These are phyloP conservation scores for Dichetophora obliterata DNA, from an alignment of 2,888 invertebrate species.

Conservation along the genomic window DNA sequence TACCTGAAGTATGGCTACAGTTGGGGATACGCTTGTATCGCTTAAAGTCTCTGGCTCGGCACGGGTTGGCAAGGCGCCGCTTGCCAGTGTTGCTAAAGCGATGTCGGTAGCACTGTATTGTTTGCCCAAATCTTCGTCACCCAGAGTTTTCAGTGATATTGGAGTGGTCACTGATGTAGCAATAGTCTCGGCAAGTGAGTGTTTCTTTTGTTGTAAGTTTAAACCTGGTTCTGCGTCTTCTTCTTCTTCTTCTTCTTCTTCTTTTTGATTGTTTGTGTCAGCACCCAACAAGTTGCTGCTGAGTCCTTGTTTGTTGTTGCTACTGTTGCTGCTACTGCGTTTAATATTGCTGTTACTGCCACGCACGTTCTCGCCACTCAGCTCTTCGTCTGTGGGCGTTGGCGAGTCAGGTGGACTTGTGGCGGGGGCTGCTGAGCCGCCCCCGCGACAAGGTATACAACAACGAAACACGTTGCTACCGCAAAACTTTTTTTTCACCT, in stretches of 20 bases:
- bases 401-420: conserved; percentile 72
- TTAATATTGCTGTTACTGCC: conserved; percentile 32
- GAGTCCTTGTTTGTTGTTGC: background rate
- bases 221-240: conserved; percentile 39
- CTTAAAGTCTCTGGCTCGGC: conserved; percentile 64
- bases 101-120: conserved; percentile 61
- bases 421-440: conserved; percentile 78
- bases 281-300: conserved; percentile 26
- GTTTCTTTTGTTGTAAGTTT: conserved; percentile 54
- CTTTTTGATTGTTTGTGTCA: background rate
- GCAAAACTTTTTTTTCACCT: conserved; percentile 67
- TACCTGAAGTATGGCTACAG: conserved; percentile 57
- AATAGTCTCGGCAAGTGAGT: conserved; percentile 63
- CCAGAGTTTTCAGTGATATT: conserved; percentile 62
- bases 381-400: conserved; percentile 60
- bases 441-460: conserved; percentile 87
- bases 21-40: conserved; percentile 64
- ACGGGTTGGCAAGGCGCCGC: conserved; percentile 61
- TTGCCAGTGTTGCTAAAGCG: conserved; percentile 62
- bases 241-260: conserved; percentile 36
- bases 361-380: conserved; percentile 36
- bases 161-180: conserved; percentile 64
- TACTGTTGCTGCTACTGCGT: conserved; percentile 7
- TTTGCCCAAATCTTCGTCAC: conserved; percentile 56
- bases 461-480: conserved; percentile 84